Conservation (phyloP, 1,140 invertebrate species). For the Macrotrachela quadricornifera region DNA sequence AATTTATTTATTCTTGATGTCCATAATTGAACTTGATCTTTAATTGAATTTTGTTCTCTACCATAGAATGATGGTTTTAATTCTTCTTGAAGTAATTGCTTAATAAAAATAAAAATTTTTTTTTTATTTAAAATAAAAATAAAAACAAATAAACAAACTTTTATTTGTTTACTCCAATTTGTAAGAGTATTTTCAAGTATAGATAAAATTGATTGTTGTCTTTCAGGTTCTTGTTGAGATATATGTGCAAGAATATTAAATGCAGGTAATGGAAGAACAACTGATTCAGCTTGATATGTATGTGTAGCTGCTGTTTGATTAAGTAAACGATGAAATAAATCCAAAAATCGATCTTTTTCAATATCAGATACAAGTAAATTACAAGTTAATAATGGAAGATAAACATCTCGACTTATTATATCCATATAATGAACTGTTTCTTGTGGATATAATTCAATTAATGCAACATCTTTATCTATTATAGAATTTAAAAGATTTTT, state of each 20-base stretch:
- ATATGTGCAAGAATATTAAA: constrained; percentile 26
- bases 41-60: constrained; percentile 17
- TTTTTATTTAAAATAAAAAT: too few species aligned
- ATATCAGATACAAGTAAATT: constrained; percentile 14
- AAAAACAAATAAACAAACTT: too few species aligned
- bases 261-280: constrained; percentile 23
- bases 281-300: constrained; percentile 20
- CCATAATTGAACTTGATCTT: constrained; percentile 27
- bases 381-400: constrained; percentile 22
- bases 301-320: constrained; percentile 23
- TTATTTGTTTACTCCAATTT: constrained; percentile 30
- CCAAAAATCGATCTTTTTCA: constrained; percentile 23
- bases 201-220: constrained; percentile 24
- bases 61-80: constrained; percentile 10
- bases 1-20: constrained; percentile 19
- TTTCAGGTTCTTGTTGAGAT: constrained; percentile 18
- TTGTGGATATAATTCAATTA: constrained; percentile 21
- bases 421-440: constrained; percentile 18
- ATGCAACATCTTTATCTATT: constrained; percentile 25
- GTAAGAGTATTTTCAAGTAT: constrained; percentile 29
- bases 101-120: constrained; percentile 5
- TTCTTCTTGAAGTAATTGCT: constrained; percentile 14
- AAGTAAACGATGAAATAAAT: constrained; percentile 26
- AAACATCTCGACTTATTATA: constrained; percentile 24
- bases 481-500: not conserved